Percentiles rank a stretch among this genome's conserved stretches.
Evolutionary conservation across 2,113 vertebrate genomes (phyloP).

Genomic region (Mustelus asterias): DNA sequence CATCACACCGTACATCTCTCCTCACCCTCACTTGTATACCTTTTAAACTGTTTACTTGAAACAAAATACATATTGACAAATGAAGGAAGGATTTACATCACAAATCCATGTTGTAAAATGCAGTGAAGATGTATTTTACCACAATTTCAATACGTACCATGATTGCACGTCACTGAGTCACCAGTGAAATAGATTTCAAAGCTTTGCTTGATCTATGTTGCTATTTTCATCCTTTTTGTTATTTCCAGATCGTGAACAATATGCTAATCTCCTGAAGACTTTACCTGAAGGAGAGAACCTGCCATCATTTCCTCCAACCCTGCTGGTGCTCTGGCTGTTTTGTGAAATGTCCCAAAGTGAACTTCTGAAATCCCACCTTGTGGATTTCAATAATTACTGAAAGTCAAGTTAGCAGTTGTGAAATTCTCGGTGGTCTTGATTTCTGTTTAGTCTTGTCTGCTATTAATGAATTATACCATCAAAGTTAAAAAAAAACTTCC

Average conservation of each 20-base stretch:
- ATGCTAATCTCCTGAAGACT: neutral
- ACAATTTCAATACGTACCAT: neutral
- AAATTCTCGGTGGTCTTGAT: neutral
- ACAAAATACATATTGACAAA: neutral
- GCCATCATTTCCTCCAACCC: neutral
- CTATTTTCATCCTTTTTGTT: neutral
- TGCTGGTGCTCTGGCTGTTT: neutral
- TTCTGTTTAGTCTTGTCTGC: conserved; percentile 2
- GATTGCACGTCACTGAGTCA: neutral
- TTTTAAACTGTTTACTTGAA: neutral
- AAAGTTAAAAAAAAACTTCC: neutral
- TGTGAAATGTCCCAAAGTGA: neutral
- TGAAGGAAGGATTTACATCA: neutral
- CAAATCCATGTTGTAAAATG: neutral
- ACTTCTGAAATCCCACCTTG: neutral
- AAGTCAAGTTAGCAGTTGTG: neutral
- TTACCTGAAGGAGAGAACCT: neutral
- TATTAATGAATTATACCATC: neutral
- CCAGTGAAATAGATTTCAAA: neutral
- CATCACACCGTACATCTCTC: neutral
- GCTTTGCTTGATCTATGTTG: neutral
- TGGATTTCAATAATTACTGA: neutral
- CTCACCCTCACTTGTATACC: no score
- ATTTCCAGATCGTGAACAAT: neutral
- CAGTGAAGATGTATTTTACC: neutral